Evolutionary conservation across 2,113 vertebrate genomes (phyloP), one percentile per base, ranked within the genome.

Genomic region (Pollachius pollachius): DNA sequence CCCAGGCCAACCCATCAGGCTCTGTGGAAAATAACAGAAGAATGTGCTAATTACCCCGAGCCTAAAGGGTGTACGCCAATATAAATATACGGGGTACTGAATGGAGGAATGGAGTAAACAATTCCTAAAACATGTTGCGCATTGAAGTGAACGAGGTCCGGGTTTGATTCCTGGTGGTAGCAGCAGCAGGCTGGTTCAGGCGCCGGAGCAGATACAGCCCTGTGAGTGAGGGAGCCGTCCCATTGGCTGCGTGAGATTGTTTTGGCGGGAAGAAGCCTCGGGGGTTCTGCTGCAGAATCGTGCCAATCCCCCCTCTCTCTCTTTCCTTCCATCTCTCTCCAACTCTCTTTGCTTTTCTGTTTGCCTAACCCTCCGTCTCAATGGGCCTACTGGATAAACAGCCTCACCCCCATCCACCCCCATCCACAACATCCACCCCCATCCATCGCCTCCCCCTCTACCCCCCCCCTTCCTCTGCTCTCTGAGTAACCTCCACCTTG

Each of bases 111-210:
- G 25, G 23, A 15, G 9, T 11, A 6, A 30, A 34, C 23, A 34
- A 12, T 23, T 11, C 6, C 2, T 11, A 75, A 70, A 78, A 72
- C 61, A 78, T 7, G 63, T 21, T 60, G 21, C 0, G n/a, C 18
- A 18, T 18, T 18, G 9, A 21, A 85, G 64, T 70, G 68, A 81
- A 87, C 81, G 78, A 67, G 77, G 85, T 81, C 72, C 2, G 78
- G 27, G 18, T 71, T 71, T 85, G 88, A 88, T 87, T 89, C 81
- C 87, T 90, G 80, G 67, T 61, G 61, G 54, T 72, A 73, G 83
- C 85, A 82, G 83, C 30, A 30, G 30, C 30, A 67, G 70, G 63
- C 68, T 78, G 83, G 82, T 84, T 81, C 76, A 63, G 80, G 70
- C 73, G 72, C 71, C 37, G 71, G 34, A 27, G 68, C 78, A 66